Base-by-base conservation (phyloP, 2,797 vertebrate genomes). In the Schizopygopsis pylzovi region DNA sequence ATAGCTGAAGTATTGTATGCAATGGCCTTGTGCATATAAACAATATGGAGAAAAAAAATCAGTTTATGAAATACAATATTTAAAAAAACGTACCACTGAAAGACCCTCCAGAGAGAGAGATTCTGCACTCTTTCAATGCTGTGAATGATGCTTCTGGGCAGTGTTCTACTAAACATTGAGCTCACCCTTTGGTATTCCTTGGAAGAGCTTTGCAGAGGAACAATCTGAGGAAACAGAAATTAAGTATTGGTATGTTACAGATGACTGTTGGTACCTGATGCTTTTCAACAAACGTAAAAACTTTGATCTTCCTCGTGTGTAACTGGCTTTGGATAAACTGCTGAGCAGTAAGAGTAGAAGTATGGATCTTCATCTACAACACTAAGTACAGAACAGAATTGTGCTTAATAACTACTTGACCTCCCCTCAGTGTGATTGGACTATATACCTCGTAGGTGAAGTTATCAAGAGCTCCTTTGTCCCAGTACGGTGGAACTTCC, bases 81-180 rank as follows among this genome's bases (percentile, higher is more conserved):
- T 10, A 75, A 15, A 63, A 37, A 52, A 1, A 92, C 92, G 41
- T 95, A 97, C 97, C 97, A 97, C 11, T 96, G 95, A 90, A 96
- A 98, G 37, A 96, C 91, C 86, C 89, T 94, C 96, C 96, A 97
- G 88, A 98, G 93, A 39, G 94, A 95, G 0, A 91, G 93, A 87
- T 97, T 98, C 93, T 98, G 97, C 90, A 97, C 94, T 91, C 96
- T 96, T 43, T 93, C 73, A 79, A 98, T 95, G 84, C 81, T 94
- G 81, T 49, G 87, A 76, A 98, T 94, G 25, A 1, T 82, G 25
- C 90, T 90, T 7, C 0, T 85, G 15, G 93, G 88, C 95, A 98
- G 94, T 0, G 97, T 99, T 28, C 76, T 70, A 70, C 89, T 92
- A 79, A 99, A 99, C 90, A 96, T 89, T 68, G 0, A 63, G 82